Conservation (phyloP, 1,140 invertebrate species). For the Drosophila seguyi region DNA sequence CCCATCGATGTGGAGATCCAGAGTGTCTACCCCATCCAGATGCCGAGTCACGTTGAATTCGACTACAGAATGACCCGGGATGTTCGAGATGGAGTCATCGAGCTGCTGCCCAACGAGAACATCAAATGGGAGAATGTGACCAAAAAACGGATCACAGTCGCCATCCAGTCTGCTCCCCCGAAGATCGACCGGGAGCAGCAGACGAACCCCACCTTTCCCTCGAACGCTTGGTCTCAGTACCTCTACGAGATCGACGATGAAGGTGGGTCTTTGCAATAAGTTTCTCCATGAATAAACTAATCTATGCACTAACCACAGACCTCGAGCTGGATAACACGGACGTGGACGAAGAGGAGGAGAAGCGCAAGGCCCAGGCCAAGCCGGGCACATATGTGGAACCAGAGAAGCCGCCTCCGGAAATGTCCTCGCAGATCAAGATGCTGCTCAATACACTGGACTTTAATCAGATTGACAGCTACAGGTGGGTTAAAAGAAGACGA, state of each 20-base stretch:
- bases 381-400: slow-evolving; percentile 13
- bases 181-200: slow-evolving; percentile 87
- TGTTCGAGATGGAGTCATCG: slow-evolving; percentile 89
- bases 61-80: slow-evolving; percentile 86
- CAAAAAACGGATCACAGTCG: slow-evolving; percentile 86
- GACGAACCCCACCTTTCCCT: slow-evolving; percentile 88
- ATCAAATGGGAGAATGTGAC: slow-evolving; percentile 87
- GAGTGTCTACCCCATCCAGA: slow-evolving; percentile 87
- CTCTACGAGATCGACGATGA: slow-evolving; percentile 85
- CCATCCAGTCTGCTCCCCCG: slow-evolving; percentile 86
- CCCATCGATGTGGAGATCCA: slow-evolving; percentile 89
- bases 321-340: slow-evolving; percentile 69
- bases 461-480: slow-evolving; percentile 83
- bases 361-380: slow-evolving; percentile 16
- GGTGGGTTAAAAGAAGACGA: slow-evolving; percentile 39
- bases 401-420: slow-evolving; percentile 51
- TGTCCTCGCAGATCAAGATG: slow-evolving; percentile 70
- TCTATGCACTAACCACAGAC: slow-evolving; percentile 10
- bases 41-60: slow-evolving; percentile 83
- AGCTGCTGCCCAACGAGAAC: slow-evolving; percentile 87
- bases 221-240: slow-evolving; percentile 89
- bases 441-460: slow-evolving; percentile 79
- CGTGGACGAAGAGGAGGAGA: slow-evolving; percentile 72
- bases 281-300: neutral
- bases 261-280: slow-evolving; percentile 30